Percentiles rank a stretch among this genome's conserved stretches.
phyloP scores from a whole-genome alignment of 2,797 vertebrate genomes.

The Macropus fuliginosus region DNA sequence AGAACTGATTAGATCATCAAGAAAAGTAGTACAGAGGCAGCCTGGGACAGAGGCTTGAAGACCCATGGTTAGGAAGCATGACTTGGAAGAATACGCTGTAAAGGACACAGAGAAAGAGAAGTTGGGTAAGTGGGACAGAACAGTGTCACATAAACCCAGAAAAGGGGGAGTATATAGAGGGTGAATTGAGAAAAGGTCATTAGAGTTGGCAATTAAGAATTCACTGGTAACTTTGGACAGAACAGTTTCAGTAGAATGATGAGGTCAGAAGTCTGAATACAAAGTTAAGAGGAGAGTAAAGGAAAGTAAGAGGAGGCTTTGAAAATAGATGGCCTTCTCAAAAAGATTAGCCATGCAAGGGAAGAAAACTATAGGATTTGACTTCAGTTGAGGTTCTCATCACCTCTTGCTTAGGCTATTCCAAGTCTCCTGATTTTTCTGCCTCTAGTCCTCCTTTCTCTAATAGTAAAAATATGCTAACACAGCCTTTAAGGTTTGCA shows the following conservation, averaged over 20 bases:
- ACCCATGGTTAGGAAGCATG: not conserved
- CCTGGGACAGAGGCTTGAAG: not conserved
- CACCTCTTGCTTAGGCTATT: not conserved
- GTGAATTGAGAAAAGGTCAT: not conserved
- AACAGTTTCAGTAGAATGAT: not conserved
- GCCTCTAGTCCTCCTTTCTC: not conserved
- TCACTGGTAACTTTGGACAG: not conserved
- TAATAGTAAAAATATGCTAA: not conserved
- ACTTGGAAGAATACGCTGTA: not conserved
- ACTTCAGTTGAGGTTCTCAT: not conserved
- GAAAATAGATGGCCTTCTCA: not conserved
- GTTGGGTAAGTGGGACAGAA: not conserved
- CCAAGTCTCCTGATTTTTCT: not conserved
- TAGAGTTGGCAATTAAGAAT: not conserved
- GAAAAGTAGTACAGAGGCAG: not conserved
- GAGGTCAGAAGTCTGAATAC: not conserved
- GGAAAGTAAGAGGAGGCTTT: not conserved
- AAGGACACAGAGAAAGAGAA: not conserved
- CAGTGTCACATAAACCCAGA: not conserved
- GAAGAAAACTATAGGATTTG: not conserved
- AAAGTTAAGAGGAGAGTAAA: not conserved
- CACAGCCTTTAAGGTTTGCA: not conserved
- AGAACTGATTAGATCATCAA: not conserved
- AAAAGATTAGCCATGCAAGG: not conserved
- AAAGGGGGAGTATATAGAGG: not conserved